Evolutionary conservation across 2,113 vertebrate species (phyloP), one percentile per base, ranked within the genome.

Genomic region (Podocnemis expansa): DNA sequence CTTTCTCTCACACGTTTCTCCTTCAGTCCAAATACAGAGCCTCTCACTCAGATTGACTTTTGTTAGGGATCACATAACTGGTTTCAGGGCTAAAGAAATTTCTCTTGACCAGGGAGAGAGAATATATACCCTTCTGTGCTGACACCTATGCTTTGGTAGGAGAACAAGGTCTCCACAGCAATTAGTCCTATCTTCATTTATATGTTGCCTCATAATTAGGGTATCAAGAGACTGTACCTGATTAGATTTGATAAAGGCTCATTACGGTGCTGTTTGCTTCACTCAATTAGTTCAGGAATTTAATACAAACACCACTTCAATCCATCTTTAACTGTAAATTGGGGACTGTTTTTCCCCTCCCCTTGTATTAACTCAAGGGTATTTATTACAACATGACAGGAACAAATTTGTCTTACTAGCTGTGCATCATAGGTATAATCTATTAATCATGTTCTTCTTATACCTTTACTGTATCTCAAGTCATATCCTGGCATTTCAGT

Each of bases 171-270:
- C 55, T 94, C 73, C 80, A 6, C 27, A 67, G 47, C 83, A 70
- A 89, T 96, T 96, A 95, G 90, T 96, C 60, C 80, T 78, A 1
- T 95, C 91, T 63, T 84, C 93, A 70, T 55, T 94, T 96, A 55
- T 31, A 5, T 86, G 79, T 82, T 80, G 31, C 52, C 93, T 96
- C 90, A 70, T 94, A 58, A 17, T 88, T 85, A 56, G 24, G 80
- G 19, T 84, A 56, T 88, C 84, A 19, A 6, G 92, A 79, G 93
- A 49, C 79, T 89, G 47, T 58, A 25, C 5, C 82, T 85, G 88
- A 83, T 90, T 87, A 60, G 84, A 52, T 87, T 91, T 96, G 89
- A 91, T 95, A 89, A 90, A 87, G 96, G 24, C 92, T 96, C 84
- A 19, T 11, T 88, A 82, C 0, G 1, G 47, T 63, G 87, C 63